Evolutionary conservation across 1,140 invertebrate species (phyloP).

Genomic region (Cydia pomonella): DNA sequence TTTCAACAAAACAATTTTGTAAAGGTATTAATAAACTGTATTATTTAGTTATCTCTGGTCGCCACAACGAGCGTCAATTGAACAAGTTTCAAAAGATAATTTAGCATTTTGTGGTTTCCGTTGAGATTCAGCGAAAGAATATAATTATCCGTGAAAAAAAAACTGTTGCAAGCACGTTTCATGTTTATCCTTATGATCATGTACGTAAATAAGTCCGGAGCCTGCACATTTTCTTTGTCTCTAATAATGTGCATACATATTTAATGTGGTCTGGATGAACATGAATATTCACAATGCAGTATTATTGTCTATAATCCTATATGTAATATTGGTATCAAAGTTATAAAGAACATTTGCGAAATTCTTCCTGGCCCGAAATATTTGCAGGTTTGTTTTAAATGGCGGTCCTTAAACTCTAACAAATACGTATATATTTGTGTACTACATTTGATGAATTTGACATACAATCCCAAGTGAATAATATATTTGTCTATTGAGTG

Average conservation of each 20-base stretch:
- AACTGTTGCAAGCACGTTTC: not conserved
- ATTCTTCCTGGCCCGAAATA: too few species aligned
- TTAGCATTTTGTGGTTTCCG: conserved; percentile 54
- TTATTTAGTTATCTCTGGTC: conserved; percentile 11
- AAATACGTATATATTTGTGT: too few species aligned
- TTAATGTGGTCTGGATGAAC: not conserved
- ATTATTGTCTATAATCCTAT: too few species aligned
- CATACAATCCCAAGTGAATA: too few species aligned
- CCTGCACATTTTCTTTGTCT: not conserved
- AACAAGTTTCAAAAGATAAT: conserved; percentile 48
- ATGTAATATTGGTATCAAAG: too few species aligned
- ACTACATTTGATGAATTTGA: too few species aligned
- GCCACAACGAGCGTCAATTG: conserved; percentile 35
- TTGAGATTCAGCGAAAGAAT: conserved; percentile 31
- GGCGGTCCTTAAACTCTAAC: too few species aligned
- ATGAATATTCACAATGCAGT: too few species aligned
- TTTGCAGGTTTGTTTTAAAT: too few species aligned
- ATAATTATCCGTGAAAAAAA: conserved; percentile 25
- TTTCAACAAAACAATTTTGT: too few species aligned
- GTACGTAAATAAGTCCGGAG: not conserved
- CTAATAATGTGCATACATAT: not conserved
- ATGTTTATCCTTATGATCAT: not conserved
- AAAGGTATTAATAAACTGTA: not conserved
- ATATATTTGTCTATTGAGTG: too few species aligned
- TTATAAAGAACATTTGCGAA: too few species aligned